Conservation (phyloP, 2,888 invertebrate species). For the Melipona bicolor region DNA sequence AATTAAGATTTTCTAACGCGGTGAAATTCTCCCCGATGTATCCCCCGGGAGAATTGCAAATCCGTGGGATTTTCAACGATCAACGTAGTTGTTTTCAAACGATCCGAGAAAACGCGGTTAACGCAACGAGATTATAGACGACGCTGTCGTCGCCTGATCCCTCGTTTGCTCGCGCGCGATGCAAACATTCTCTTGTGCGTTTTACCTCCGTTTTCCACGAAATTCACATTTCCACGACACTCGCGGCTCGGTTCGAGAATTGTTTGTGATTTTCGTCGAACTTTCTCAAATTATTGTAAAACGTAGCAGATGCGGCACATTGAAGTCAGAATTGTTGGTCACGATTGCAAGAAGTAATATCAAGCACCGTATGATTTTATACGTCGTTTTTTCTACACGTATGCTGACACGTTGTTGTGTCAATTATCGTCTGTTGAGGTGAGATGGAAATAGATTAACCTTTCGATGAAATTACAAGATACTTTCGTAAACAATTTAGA, state of each 20-base stretch:
- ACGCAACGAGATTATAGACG: slow-evolving; percentile 53
- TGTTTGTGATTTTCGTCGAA: neutral
- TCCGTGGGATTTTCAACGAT: slow-evolving; percentile 27
- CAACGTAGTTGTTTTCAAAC: slow-evolving; percentile 34
- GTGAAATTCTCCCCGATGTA: neutral
- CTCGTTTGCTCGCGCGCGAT: slow-evolving; percentile 25
- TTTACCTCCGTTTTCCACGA: slow-evolving; percentile 30
- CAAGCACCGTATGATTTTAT: neutral
- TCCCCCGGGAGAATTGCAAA: neutral
- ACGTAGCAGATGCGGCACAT: neutral
- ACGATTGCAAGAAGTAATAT: neutral
- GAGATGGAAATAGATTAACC: neutral
- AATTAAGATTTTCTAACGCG: neutral
- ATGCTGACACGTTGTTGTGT: neutral
- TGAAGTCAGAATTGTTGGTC: neutral
- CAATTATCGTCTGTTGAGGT: neutral
- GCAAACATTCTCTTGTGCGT: slow-evolving; percentile 2
- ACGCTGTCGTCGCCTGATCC: slow-evolving; percentile 22
- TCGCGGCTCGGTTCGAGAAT: slow-evolving; percentile 25
- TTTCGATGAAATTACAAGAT: neutral
- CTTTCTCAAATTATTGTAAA: neutral
- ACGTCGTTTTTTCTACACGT: neutral
- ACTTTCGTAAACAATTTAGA: neutral
- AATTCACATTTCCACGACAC: slow-evolving; percentile 6
- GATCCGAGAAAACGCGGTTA: slow-evolving; percentile 59